Evolutionary conservation across 2,888 invertebrate species (phyloP).

Genomic region (Candidula unifasciata): DNA sequence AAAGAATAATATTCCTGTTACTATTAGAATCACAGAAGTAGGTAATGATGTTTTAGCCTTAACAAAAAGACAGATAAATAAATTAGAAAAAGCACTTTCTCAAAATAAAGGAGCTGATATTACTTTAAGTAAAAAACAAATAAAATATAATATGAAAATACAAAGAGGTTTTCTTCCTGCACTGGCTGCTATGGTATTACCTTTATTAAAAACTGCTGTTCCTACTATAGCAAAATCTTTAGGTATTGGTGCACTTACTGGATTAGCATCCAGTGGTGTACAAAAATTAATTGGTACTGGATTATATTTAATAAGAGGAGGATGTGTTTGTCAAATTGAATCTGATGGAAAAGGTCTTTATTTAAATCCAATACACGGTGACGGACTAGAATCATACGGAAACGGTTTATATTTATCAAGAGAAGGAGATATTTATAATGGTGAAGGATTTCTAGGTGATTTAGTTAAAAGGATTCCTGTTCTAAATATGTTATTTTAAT

Average conservation of each 20-base stretch:
- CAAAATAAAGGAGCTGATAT: conserved; percentile 51
- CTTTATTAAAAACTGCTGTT: conserved; percentile 49
- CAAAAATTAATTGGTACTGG: conserved; percentile 43
- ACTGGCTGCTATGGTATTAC: conserved; percentile 42
- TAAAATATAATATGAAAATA: conserved; percentile 49
- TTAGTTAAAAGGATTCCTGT: conserved; percentile 52
- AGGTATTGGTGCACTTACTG: conserved; percentile 52
- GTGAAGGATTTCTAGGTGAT: conserved; percentile 43
- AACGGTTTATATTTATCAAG: conserved; percentile 52
- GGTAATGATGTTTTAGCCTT: conserved; percentile 40
- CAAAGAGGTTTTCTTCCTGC: conserved; percentile 52
- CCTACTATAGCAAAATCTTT: conserved; percentile 39
- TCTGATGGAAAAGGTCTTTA: conserved; percentile 55
- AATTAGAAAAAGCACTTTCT: conserved; percentile 45
- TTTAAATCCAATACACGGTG: conserved; percentile 37
- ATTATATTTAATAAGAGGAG: conserved; percentile 51
- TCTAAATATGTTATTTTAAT: conserved; percentile 42
- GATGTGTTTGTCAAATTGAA: conserved; percentile 53
- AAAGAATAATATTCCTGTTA: conserved; percentile 35
- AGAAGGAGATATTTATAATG: conserved; percentile 49
- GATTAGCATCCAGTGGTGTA: conserved; percentile 50
- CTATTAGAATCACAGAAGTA: conserved; percentile 39
- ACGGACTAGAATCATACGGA: conserved; percentile 50
- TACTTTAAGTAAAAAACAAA: conserved; percentile 47
- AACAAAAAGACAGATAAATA: conserved; percentile 50